Conservation (phyloP, 2,888 invertebrate genomes). For the Callyntrura sp. region DNA sequence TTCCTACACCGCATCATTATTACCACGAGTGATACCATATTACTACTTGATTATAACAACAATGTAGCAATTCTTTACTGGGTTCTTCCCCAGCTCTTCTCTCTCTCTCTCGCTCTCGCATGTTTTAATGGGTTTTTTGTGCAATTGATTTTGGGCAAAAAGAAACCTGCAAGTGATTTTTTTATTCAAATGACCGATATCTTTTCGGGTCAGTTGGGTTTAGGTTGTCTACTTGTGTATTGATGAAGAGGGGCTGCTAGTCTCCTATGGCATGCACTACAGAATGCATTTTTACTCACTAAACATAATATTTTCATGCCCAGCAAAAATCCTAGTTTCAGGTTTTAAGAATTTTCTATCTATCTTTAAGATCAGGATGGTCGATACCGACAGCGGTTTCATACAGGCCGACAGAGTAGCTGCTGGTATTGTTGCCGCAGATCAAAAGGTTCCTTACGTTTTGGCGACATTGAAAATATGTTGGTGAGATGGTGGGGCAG, state of each 20-base stretch:
- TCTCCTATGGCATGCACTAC: not conserved
- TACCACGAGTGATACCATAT: constrained; percentile 22
- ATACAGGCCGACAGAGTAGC: too few species aligned
- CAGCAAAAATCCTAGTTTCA: constrained; percentile 5
- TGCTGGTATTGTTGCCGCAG: too few species aligned
- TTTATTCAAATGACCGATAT: constrained; percentile 75
- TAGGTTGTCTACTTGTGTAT: constrained; percentile 59
- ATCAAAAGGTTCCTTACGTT: too few species aligned
- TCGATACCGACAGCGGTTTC: too few species aligned
- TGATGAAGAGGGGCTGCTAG: constrained; percentile 57
- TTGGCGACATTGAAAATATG: too few species aligned
- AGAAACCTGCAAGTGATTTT: constrained; percentile 55
- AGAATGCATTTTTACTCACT: constrained; percentile 38
- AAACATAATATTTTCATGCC: not conserved
- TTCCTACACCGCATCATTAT: constrained; percentile 25
- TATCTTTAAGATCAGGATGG: not conserved
- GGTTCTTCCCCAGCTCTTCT: constrained; percentile 40
- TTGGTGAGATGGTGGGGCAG: too few species aligned
- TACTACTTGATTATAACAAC: not conserved
- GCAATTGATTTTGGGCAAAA: constrained; percentile 54
- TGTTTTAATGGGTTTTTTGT: constrained; percentile 55
- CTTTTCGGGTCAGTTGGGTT: constrained; percentile 78
- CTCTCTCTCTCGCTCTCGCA: constrained; percentile 24
- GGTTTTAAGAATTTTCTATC: not conserved
- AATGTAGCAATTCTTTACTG: constrained; percentile 49